Evolutionary conservation across 2,888 invertebrate genomes (phyloP).

Genomic region (Imbricaverruca yamaguchii): DNA sequence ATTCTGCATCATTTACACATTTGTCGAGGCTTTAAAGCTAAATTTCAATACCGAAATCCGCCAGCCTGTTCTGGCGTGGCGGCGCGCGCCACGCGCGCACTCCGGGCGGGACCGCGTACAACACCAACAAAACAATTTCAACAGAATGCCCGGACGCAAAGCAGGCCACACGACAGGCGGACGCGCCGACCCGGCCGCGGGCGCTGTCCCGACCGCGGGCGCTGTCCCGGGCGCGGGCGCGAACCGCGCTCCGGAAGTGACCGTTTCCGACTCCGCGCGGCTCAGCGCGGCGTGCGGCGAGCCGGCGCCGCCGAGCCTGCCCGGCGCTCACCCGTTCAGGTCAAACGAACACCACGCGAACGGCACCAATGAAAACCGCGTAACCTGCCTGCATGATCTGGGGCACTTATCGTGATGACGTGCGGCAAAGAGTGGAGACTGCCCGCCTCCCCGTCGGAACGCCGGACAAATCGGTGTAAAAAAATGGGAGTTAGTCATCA

Average conservation of each 20-base stretch:
- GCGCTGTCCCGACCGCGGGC: not conserved
- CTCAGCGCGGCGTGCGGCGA: no score
- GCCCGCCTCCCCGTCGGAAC: not conserved
- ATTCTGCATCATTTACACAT: not conserved
- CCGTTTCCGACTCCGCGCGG: not conserved
- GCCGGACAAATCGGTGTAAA: not conserved
- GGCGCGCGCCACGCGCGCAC: not conserved
- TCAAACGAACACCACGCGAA: not conserved
- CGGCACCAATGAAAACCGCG: not conserved
- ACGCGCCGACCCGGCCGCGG: not conserved
- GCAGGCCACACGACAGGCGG: not conserved
- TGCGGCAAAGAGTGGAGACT: not conserved
- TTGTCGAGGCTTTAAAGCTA: slow-evolving; percentile 14
- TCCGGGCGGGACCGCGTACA: not conserved
- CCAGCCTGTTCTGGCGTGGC: not conserved
- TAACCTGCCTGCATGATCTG: not conserved
- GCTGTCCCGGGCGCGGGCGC: not conserved
- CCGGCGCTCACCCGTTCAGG: not conserved
- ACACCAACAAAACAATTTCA: not conserved
- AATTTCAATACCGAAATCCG: slow-evolving; percentile 18
- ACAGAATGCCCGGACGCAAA: not conserved
- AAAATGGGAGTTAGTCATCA: slow-evolving; percentile 9
- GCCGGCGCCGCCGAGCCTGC: not conserved
- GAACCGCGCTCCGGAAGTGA: not conserved
- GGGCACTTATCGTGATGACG: not conserved